Evolutionary conservation across 2,888 invertebrate species (phyloP).

Genomic region (Lepidocyrtoides sp.): DNA sequence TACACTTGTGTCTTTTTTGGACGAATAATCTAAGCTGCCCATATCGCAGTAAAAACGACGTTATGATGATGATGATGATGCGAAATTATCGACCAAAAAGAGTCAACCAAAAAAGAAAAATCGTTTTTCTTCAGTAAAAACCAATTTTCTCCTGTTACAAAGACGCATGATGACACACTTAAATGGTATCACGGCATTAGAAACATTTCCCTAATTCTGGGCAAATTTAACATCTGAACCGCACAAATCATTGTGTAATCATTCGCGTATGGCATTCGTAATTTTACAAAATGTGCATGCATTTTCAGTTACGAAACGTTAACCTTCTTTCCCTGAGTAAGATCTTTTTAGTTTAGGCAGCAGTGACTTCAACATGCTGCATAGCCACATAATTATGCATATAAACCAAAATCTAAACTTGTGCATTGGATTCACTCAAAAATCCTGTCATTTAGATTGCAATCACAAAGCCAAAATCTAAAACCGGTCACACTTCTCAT

Average conservation of each 20-base stretch:
- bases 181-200: not conserved
- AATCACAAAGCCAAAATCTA: conserved; percentile 60
- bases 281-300: not conserved
- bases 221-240: conserved; percentile 2
- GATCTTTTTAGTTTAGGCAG: not conserved
- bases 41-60: not conserved
- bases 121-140: conserved; percentile 9
- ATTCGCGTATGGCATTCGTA: conserved; percentile 50
- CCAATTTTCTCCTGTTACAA: conserved; percentile 17
- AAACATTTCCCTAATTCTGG: not conserved
- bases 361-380: not conserved
- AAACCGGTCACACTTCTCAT: conserved; percentile 73
- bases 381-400: no score
- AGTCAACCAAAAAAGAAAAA: not conserved
- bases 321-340: not conserved
- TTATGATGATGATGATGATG: not conserved
- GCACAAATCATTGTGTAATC: conserved; percentile 68
- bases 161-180: not conserved
- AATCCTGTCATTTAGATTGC: conserved; percentile 56
- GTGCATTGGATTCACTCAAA: conserved; percentile 1
- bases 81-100: conserved; percentile 8
- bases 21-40: conserved; percentile 30
- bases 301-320: not conserved
- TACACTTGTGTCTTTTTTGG: not conserved
- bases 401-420: conserved; percentile 23